Evolutionary conservation across 2,888 invertebrate species (phyloP).

Genomic region (Brenthis ino): DNA sequence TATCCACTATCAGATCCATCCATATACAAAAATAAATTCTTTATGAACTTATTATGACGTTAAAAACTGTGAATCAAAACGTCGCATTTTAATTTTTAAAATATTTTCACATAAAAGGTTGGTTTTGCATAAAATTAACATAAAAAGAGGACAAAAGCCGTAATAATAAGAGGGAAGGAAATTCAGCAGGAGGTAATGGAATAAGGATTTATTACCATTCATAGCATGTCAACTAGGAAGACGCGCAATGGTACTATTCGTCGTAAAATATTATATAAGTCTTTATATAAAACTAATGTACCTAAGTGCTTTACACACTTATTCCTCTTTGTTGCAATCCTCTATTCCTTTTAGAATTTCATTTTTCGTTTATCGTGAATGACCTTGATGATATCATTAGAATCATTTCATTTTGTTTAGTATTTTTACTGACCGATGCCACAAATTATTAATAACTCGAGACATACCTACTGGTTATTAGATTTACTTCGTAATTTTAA

Average conservation of each 20-base stretch:
- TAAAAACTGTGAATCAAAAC: background rate
- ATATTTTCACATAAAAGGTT: conserved; percentile 18
- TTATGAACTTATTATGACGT: background rate
- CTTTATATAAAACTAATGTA: background rate
- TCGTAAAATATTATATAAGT: background rate
- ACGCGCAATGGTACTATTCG: conserved; percentile 19
- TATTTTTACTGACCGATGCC: too few species aligned
- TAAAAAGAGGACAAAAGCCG: conserved; percentile 34
- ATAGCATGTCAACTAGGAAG: conserved; percentile 36
- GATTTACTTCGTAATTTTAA: too few species aligned
- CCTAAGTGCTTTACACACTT: too few species aligned
- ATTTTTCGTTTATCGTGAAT: too few species aligned
- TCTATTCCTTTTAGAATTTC: too few species aligned
- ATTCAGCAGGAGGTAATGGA: conserved; percentile 42
- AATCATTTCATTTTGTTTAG: too few species aligned
- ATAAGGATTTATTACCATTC: conserved; percentile 43
- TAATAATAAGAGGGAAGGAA: conserved; percentile 41
- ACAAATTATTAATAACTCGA: too few species aligned
- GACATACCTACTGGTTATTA: too few species aligned
- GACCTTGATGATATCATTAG: too few species aligned
- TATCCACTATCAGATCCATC: too few species aligned
- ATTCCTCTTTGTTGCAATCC: too few species aligned
- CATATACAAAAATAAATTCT: background rate
- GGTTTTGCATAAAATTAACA: conserved; percentile 33
- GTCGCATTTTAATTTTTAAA: conserved; percentile 4